A percentile compares a stretch with the other conserved stretches of the same genome.
phyloP scores from a whole-genome alignment of 2,888 invertebrate genomes.

The Drosophila anceps region DNA sequence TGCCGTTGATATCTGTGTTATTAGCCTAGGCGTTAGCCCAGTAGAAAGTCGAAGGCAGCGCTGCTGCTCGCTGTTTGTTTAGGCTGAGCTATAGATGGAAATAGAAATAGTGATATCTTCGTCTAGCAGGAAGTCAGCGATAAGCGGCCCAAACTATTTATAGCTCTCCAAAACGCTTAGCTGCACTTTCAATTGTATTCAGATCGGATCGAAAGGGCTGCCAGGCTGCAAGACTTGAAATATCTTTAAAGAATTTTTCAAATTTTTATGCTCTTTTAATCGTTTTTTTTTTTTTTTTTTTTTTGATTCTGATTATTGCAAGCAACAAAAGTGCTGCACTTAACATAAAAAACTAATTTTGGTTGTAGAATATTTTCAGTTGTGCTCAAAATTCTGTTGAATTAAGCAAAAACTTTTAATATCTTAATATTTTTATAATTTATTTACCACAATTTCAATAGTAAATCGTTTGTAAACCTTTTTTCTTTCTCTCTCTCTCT shows the following conservation, averaged over 20 bases:
- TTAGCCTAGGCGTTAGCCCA: constrained; percentile 48
- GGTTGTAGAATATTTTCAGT: not conserved
- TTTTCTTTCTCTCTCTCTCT: no score
- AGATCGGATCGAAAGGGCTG: not conserved
- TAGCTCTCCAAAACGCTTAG: constrained; percentile 37
- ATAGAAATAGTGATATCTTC: constrained; percentile 24
- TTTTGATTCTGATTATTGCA: no score
- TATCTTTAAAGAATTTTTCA: not conserved
- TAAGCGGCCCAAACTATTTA: constrained; percentile 54
- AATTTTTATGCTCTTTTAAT: constrained; percentile 13
- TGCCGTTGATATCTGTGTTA: constrained; percentile 72
- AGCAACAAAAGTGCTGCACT: not conserved
- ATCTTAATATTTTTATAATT: not conserved
- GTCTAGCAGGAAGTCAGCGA: constrained; percentile 51
- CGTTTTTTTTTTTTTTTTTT: no score
- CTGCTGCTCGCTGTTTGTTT: constrained; percentile 45
- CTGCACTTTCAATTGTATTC: constrained; percentile 26
- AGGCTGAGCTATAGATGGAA: constrained; percentile 16
- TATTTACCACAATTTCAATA: no score
- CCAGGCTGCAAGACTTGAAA: not conserved
- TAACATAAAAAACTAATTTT: not conserved
- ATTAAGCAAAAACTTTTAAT: not conserved
- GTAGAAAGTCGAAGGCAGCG: constrained; percentile 30
- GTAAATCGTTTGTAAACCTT: not conserved
- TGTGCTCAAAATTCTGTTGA: not conserved